Base-by-base conservation (phyloP, 2,113 vertebrate species). In the Himantopus leucocephalus region DNA sequence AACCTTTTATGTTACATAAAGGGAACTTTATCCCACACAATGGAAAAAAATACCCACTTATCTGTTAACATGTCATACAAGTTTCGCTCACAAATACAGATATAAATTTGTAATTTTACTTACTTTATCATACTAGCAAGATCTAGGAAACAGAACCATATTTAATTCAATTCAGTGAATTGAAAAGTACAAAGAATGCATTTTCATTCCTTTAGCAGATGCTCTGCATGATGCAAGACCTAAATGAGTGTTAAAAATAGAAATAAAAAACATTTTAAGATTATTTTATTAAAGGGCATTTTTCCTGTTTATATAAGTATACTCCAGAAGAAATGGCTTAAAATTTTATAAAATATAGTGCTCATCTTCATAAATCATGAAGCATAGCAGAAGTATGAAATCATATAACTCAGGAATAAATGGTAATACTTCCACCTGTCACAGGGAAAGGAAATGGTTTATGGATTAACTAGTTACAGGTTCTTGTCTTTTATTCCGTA, bases 1-100 rank as follows among this genome's bases (percentile, higher is more conserved):
- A 95, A 94, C 74, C 70, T 95, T 97, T 90, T 90, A 73, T 96
- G 81, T 71, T 90, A 75, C 18, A 21, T 96, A 97, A 98, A 98
- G 85, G 88, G 74, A 90, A 97, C 88, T 60, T 94, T 88, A 98
- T 96, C 53, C 68, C 90, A 95, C 87, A 93, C 21, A 93, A 72
- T 43, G 50, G 84, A 92, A 82, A 68, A 82, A 79, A 97, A 60
- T 15, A 39, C 64, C 92, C 96, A 96, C 98, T 98, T 98, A 97
- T 80, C 85, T 97, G 35, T 66, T 94, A 45, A 45, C 89, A 91
- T 94, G 58, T 96, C 96, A 90, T 72, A 90, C 62, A 74, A 95
- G 80, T 79, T 93, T 83, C 66, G 77, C 88, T 95, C 58, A 93
- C 58, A 96, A 55, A 79, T 90, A 29, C 76, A 95, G 10, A 59